Evolutionary conservation across 2,797 vertebrate species (phyloP).

Genomic region (Lithobates pipiens): DNA sequence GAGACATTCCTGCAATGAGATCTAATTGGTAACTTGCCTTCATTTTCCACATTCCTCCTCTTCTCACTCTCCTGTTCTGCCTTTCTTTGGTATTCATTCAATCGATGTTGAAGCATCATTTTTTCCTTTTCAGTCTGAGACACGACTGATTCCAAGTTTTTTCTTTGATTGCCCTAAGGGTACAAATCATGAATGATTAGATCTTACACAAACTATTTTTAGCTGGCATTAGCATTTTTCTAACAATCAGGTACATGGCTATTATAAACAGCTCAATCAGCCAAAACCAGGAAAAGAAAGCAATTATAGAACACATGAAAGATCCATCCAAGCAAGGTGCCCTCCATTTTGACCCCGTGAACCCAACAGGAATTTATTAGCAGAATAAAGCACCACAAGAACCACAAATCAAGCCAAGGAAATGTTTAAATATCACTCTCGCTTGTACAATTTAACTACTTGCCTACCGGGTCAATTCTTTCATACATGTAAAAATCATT

Average conservation of each 20-base stretch:
- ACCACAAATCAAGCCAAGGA: too few species aligned
- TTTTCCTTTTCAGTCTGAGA: slow-evolving; percentile 97
- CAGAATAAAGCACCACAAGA: too few species aligned
- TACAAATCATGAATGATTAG: slow-evolving; percentile 53
- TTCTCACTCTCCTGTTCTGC: slow-evolving; percentile 94
- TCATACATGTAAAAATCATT: too few species aligned
- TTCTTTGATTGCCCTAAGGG: slow-evolving; percentile 83
- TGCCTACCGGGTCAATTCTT: too few species aligned
- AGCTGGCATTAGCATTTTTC: slow-evolving; percentile 16
- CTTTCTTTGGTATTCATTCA: slow-evolving; percentile 95
- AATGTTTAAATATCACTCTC: too few species aligned
- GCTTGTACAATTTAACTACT: too few species aligned
- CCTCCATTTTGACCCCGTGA: too few species aligned
- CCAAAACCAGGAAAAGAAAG: too few species aligned
- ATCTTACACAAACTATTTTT: slow-evolving; percentile 36
- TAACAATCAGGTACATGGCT: not conserved
- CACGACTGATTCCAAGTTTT: slow-evolving; percentile 83
- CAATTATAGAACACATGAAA: too few species aligned
- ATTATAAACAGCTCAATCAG: too few species aligned
- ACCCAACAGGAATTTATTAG: too few species aligned
- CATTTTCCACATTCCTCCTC: slow-evolving; percentile 94
- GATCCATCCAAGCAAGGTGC: too few species aligned
- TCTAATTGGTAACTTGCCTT: slow-evolving; percentile 79
- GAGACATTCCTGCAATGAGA: slow-evolving; percentile 4
- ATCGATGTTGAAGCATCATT: slow-evolving; percentile 90